phyloP scores from a whole-genome alignment of 2,113 vertebrate genomes.

The Cichladusa arquata region DNA sequence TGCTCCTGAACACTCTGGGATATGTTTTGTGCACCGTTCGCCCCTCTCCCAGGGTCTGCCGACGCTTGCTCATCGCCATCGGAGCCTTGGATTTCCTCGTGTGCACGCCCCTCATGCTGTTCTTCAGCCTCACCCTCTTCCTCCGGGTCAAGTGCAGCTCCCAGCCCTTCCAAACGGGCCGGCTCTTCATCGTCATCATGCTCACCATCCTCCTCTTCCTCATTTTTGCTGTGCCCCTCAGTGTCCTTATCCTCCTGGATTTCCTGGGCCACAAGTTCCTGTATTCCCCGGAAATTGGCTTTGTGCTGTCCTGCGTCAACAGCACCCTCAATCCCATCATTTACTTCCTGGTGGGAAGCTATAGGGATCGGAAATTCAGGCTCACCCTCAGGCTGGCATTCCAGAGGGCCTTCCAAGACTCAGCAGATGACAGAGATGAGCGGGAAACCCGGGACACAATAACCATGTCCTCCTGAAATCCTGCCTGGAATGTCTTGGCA shows the following conservation, averaged over 20 bases:
- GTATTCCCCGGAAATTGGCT: constrained; percentile 28
- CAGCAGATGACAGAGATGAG: constrained; percentile 39
- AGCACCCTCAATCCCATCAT: constrained; percentile 52
- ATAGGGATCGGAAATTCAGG: constrained; percentile 25
- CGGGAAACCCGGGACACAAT: not conserved
- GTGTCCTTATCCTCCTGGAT: constrained; percentile 25
- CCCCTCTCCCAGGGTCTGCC: not conserved
- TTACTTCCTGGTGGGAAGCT: constrained; percentile 66
- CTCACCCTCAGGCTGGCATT: constrained; percentile 31
- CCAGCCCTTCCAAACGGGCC: not conserved
- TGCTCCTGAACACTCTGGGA: not conserved
- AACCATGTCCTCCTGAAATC: not conserved
- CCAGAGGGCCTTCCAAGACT: constrained; percentile 59
- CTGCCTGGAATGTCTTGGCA: not conserved
- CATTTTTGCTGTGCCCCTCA: constrained; percentile 17
- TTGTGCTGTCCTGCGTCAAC: constrained; percentile 47
- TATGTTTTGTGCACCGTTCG: accelerated
- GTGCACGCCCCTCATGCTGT: constrained; percentile 36
- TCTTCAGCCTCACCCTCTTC: constrained; percentile 60
- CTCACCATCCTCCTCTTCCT: constrained; percentile 56
- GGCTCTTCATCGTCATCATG: constrained; percentile 34
- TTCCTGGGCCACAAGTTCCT: constrained; percentile 53
- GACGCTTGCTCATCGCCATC: not conserved
- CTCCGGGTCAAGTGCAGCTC: constrained; percentile 35
- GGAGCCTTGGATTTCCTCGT: constrained; percentile 20